phyloP scores from a whole-genome alignment of 2,797 vertebrate species.

The Anguilla pacifica region DNA sequence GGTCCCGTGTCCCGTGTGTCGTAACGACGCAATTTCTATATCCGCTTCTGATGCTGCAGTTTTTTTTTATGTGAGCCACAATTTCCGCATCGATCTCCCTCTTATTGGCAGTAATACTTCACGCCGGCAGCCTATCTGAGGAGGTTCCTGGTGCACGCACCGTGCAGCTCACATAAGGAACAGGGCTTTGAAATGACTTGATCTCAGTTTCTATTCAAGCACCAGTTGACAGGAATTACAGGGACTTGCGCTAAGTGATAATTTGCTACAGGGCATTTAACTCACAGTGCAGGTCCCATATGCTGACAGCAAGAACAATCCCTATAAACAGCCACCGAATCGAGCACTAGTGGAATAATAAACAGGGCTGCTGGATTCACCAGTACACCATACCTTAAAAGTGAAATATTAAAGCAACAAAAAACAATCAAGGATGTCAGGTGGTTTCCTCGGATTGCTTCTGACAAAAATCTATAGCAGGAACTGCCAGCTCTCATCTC shows the following conservation, averaged over 20 bases:
- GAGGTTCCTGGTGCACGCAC: background rate
- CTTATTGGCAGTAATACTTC: conserved; percentile 36
- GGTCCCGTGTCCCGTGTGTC: background rate
- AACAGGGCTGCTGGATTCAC: conserved; percentile 13
- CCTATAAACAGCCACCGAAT: conserved; percentile 43
- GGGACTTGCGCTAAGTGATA: conserved; percentile 42
- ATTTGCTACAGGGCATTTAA: conserved; percentile 52
- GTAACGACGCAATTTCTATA: conserved; percentile 35
- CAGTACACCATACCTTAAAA: background rate
- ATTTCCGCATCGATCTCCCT: conserved; percentile 34
- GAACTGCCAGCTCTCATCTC: background rate
- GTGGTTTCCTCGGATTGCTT: background rate
- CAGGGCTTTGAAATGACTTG: conserved; percentile 51
- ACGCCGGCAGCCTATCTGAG: background rate
- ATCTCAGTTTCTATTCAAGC: conserved; percentile 52
- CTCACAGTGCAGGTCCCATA: conserved; percentile 49
- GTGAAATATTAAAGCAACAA: background rate
- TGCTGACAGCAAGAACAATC: conserved; percentile 40
- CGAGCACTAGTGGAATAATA: background rate
- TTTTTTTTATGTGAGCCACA: conserved; percentile 44
- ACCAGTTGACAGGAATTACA: conserved; percentile 45
- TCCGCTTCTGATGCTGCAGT: conserved; percentile 30
- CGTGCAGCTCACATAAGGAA: background rate
- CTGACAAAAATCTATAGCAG: background rate
- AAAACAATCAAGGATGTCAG: background rate